Percentiles rank a stretch among this genome's conserved stretches.
phyloP scores from a whole-genome alignment of 2,888 invertebrate genomes.

The Phragmatobia fuliginosa region DNA sequence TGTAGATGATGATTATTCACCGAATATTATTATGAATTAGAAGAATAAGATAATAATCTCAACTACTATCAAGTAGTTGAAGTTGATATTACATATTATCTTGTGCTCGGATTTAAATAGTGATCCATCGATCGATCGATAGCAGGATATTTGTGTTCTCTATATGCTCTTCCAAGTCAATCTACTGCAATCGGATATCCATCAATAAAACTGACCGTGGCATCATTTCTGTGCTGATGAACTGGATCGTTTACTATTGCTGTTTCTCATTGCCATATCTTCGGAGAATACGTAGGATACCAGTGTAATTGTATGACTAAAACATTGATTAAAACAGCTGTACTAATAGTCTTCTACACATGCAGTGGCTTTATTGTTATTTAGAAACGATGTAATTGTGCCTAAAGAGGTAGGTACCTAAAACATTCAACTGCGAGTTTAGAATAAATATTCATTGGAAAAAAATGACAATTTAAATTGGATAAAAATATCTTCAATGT shows the following conservation, averaged over 20 bases:
- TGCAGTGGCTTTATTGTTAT: neutral
- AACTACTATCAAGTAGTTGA: no score
- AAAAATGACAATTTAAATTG: neutral
- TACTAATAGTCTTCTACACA: neutral
- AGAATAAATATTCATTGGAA: neutral
- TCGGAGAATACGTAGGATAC: neutral
- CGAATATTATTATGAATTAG: no score
- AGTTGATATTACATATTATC: no score
- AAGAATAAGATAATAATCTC: no score
- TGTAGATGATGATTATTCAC: no score
- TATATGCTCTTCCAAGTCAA: neutral
- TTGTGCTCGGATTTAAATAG: no score
- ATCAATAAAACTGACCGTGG: neutral
- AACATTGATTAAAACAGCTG: neutral
- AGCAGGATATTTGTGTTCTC: neutral
- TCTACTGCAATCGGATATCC: neutral
- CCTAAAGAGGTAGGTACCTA: no score
- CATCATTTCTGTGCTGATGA: neutral
- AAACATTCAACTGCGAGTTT: neutral
- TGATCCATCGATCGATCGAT: no score
- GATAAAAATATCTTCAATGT: no score
- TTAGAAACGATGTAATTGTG: neutral
- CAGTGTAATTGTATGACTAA: neutral
- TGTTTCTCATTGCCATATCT: neutral
- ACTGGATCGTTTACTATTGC: neutral